Base-by-base conservation (phyloP, 2,888 invertebrate species). In the Abrostola tripartita region DNA sequence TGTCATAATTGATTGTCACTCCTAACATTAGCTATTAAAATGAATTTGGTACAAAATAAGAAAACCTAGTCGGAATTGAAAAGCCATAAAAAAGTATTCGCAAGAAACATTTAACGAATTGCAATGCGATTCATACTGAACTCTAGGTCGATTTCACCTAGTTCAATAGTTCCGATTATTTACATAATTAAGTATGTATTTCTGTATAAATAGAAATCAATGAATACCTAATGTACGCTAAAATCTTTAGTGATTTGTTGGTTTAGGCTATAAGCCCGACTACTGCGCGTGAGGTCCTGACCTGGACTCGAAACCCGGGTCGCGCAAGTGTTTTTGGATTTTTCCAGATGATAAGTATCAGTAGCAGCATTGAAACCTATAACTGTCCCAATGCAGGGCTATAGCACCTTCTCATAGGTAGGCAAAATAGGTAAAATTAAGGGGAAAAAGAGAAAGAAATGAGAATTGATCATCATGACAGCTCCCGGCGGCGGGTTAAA, bases 131-230 rank as follows among this genome's bases (percentile, higher is more conserved):
- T 42, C 47, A 42, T 65, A 65, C 61, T 37, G 42, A 44, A 52
- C 52, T 61, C 54, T 70, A 59, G 64, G 75, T 61, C 58, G 75
- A 70, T 72, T 72, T 75, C 75, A 57, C 72, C 36, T 41, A 38
- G 37, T 52, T 41, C 41, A 12, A 40, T 52, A 41, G 24, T 51
- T 49, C 11, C 2, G 41, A 74, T 24, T 52, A 9, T 47, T 74
- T 49, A 51, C 9, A 42, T 68, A 65, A 65, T 58, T 57, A 42
- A 44, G 24, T 7, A 24, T 59, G 49, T 47, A 59, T 52, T 52
- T 55, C 42, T 41, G 36, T 0, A 7, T 35, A 54, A 38, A 40
- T 14, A 42, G 52, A 37, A 65, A 49, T 59, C 52, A 36, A 52
- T 68, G 52, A 49, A 24, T 37, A 41, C 49, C 11, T 47, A 57